Percentiles rank a stretch among this genome's conserved stretches.
These are phyloP conservation scores for Pygoscelis antarcticus DNA, from an alignment of 2,113 vertebrate species.

Conservation along the genomic window DNA sequence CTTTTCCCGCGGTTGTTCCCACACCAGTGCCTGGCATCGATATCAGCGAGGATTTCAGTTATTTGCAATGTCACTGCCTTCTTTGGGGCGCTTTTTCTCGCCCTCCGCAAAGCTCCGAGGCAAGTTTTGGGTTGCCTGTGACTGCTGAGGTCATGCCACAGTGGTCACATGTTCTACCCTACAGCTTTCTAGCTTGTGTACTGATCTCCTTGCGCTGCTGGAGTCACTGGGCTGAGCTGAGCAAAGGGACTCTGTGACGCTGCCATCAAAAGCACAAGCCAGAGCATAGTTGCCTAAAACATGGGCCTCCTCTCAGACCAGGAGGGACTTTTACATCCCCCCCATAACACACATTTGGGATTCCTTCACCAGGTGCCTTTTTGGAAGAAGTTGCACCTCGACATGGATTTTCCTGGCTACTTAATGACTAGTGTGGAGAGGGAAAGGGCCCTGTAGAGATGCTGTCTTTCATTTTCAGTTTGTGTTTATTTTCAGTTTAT, in stretches of 20 bases:
- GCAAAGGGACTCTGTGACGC: background rate
- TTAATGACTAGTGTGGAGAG: background rate
- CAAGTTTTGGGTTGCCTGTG: background rate
- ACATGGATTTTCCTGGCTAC: background rate
- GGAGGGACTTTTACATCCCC: background rate
- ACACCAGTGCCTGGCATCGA: background rate
- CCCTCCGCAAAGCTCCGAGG: rapidly evolving
- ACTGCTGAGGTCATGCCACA: background rate
- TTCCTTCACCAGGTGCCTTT: background rate
- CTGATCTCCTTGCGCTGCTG: background rate
- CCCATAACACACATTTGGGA: background rate
- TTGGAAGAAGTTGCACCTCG: background rate
- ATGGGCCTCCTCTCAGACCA: background rate
- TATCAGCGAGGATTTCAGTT: background rate
- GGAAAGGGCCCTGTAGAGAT: background rate
- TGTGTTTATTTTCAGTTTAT: background rate
- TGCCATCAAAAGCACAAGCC: background rate
- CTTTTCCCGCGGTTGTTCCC: background rate
- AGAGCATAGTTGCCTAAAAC: background rate
- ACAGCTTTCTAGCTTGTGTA: background rate
- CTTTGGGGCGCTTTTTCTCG: background rate
- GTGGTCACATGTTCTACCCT: background rate
- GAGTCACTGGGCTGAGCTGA: background rate
- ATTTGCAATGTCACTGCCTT: background rate
- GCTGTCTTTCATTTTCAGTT: background rate